These are phyloP conservation scores for Centropus unirufus DNA, from an alignment of 2,113 vertebrate species.

Conservation along the genomic window DNA sequence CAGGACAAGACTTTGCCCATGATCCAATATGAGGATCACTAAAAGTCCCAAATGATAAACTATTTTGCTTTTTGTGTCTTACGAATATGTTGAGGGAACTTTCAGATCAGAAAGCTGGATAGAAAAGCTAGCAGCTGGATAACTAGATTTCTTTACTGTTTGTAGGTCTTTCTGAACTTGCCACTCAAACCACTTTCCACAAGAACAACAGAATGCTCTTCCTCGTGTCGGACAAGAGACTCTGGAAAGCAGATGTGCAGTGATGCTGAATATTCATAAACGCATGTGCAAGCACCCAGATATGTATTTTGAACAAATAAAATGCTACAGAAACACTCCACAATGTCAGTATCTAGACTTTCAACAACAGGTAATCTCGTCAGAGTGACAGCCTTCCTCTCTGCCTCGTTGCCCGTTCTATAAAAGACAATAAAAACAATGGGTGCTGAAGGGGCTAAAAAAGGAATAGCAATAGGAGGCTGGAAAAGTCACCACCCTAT, in stretches of 20 bases:
- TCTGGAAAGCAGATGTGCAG: neutral
- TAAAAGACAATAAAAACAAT: neutral
- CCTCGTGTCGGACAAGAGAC: rapidly evolving
- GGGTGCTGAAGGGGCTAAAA: neutral
- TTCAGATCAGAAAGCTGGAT: neutral
- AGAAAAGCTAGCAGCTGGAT: neutral
- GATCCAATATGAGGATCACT: neutral
- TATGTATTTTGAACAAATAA: neutral
- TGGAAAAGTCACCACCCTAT: neutral
- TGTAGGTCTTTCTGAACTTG: neutral
- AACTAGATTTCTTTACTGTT: neutral
- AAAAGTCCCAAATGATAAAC: neutral
- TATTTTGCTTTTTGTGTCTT: neutral
- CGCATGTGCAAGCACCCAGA: neutral
- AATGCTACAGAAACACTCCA: neutral
- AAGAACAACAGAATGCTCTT: neutral
- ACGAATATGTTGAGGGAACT: neutral
- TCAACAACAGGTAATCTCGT: neutral
- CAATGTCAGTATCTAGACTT: neutral
- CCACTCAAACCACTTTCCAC: neutral
- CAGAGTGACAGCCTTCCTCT: neutral
- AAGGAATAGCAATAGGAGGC: neutral
- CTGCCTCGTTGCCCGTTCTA: neutral
- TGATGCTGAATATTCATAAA: neutral
- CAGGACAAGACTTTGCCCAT: neutral